Base-by-base conservation (phyloP, 2,113 vertebrate genomes). In the Xyliphius kryptos region DNA sequence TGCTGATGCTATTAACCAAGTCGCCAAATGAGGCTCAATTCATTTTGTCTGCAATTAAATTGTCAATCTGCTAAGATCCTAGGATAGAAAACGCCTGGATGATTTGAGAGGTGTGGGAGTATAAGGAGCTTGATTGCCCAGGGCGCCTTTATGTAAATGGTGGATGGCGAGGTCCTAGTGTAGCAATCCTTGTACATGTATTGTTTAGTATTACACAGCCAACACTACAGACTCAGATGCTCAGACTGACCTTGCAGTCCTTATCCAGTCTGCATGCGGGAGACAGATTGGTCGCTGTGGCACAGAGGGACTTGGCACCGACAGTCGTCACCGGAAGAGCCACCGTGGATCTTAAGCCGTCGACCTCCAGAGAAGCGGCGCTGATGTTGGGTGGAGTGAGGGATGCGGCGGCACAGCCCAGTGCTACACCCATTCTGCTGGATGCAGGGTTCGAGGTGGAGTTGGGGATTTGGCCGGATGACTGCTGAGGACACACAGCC, bases 171-270 rank as follows among this genome's bases (percentile, higher is more conserved):
- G n/a, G n/a, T n/a, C n/a, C n/a, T n/a, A n/a, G n/a, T n/a, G n/a
- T n/a, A n/a, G n/a, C n/a, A n/a, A n/a, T n/a, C n/a, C n/a, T n/a
- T n/a, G n/a, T n/a, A n/a, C n/a, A n/a, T n/a, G n/a, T n/a, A n/a
- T n/a, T n/a, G n/a, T n/a, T n/a, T n/a, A n/a, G n/a, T n/a, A n/a
- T n/a, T n/a, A n/a, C n/a, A n/a, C n/a, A n/a, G n/a, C n/a, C n/a
- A n/a, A n/a, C n/a, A n/a, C n/a, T n/a, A n/a, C n/a, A n/a, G n/a
- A n/a, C n/a, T n/a, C n/a, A n/a, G n/a, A n/a, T n/a, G 9, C 10
- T n/a, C n/a, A n/a, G n/a, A n/a, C 84, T 56, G 62, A 98, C 95
- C 91, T 94, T 98, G 75, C 77, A 69, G 19, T 95, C 95, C 74
- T 95, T 96, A 67, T 98, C 96, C 74, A 86, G 80, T 77, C 90